Conservation (phyloP, 2,888 invertebrate genomes). For the Dioctria linearis region DNA sequence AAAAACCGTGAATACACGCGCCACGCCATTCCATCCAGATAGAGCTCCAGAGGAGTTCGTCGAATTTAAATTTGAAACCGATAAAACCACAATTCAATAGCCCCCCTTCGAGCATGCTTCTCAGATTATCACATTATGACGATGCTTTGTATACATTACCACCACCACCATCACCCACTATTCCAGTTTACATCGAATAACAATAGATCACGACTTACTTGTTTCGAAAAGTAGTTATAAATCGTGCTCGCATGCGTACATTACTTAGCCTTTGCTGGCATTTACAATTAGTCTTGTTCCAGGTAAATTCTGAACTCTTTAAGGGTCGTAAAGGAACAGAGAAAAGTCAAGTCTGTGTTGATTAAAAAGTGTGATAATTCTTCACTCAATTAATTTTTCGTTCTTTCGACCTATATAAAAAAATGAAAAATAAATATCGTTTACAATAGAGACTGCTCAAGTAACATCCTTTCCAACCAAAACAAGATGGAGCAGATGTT, state of each 20-base stretch:
- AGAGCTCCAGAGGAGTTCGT: not conserved
- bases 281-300: conserved; percentile 36
- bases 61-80: conserved; percentile 41
- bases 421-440: not conserved
- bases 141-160: not conserved
- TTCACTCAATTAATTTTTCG: conserved; percentile 11
- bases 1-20: not conserved
- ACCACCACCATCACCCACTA: not conserved
- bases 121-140: conserved; percentile 41
- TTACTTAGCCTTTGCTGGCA: conserved; percentile 14
- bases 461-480: not conserved
- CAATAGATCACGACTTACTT: conserved; percentile 48
- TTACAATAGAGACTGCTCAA: not conserved
- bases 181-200: not conserved
- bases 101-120: conserved; percentile 1
- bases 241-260: conserved; percentile 40
- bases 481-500: not conserved
- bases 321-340: not conserved
- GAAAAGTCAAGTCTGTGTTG: conserved; percentile 4
- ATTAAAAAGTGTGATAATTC: not conserved
- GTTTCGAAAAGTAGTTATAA: conserved; percentile 11
- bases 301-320: conserved; percentile 8
- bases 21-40: conserved; percentile 1
- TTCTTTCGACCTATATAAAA: not conserved
- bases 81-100: conserved; percentile 43